Conservation (phyloP, 2,797 vertebrate species). For the Balearica regulorum region DNA sequence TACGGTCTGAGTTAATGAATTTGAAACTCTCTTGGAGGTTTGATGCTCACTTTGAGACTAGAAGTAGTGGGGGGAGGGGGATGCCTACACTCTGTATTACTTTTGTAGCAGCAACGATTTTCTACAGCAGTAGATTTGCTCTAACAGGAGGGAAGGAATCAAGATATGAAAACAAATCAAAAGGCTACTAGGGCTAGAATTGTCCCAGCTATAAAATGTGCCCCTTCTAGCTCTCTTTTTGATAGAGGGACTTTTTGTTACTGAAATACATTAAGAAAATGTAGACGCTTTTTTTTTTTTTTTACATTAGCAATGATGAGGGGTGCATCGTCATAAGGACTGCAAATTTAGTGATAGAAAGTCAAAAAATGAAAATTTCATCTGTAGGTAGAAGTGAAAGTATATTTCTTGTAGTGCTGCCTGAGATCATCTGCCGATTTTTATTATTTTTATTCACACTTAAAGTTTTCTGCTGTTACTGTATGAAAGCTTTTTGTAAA, state of each 20-base stretch:
- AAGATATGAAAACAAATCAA: neutral
- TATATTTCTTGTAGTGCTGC: neutral
- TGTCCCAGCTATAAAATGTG: neutral
- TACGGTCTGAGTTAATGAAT: conserved; percentile 4
- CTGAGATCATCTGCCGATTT: neutral
- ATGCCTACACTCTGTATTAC: neutral
- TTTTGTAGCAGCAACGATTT: neutral
- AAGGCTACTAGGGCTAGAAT: neutral
- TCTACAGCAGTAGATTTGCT: neutral
- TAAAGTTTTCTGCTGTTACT: neutral
- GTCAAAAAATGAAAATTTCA: neutral
- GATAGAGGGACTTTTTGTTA: neutral
- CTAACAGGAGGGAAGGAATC: neutral
- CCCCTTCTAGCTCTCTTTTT: neutral
- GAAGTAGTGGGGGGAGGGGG: conserved; percentile 3
- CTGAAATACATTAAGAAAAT: neutral
- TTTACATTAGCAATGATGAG: neutral
- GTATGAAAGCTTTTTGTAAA: neutral
- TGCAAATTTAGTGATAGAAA: neutral
- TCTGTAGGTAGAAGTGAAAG: neutral
- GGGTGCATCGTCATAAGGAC: neutral
- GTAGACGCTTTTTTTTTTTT: neutral
- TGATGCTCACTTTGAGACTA: neutral
- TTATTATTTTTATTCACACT: neutral
- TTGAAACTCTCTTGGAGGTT: neutral